Percentiles rank a stretch among this genome's conserved stretches.
phyloP scores from a whole-genome alignment of 2,113 vertebrate species.

The Felis chaus region DNA sequence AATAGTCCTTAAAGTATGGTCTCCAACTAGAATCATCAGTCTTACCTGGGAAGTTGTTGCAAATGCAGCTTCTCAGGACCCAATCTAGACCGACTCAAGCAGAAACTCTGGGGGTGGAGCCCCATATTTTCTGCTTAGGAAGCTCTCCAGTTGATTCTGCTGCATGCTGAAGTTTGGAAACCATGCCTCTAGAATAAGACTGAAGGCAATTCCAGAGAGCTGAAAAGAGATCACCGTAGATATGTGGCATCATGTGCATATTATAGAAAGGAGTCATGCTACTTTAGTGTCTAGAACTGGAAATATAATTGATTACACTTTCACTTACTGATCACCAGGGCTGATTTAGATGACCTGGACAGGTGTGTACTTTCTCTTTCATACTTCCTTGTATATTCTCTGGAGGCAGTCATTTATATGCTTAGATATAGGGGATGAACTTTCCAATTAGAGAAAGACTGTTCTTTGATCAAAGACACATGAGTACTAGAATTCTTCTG shows the following conservation, averaged over 20 bases:
- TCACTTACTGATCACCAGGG: neutral
- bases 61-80: neutral
- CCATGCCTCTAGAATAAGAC: neutral
- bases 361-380: neutral
- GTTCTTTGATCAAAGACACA: neutral
- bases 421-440: neutral
- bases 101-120: neutral
- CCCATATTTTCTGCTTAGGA: neutral
- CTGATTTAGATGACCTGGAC: neutral
- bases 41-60: neutral
- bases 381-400: neutral
- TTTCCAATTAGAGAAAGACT: neutral
- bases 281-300: neutral
- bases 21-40: neutral
- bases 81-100: neutral
- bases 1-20: neutral
- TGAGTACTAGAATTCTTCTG: neutral
- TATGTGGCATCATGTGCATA: neutral
- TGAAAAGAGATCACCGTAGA: neutral
- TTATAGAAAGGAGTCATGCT: neutral
- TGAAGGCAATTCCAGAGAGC: neutral
- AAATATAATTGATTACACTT: neutral
- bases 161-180: neutral
- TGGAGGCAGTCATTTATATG: neutral
- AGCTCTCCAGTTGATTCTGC: neutral